Conservation (phyloP, 2,113 vertebrate species). For the Gymnogyps californianus region DNA sequence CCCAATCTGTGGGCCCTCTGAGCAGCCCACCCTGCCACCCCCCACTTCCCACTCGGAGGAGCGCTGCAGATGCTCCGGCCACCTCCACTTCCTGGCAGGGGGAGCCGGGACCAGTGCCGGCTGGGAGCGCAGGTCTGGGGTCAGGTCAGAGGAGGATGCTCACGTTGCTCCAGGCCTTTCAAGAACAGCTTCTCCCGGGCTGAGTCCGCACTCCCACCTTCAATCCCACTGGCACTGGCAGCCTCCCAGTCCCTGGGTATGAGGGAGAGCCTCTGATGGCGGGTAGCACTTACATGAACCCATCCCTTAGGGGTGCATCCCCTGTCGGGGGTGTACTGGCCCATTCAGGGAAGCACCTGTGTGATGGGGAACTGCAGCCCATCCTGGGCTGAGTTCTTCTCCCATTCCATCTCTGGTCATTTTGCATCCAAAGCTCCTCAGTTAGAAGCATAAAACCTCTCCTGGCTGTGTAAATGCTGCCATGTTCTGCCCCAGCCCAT, state of each 20-base stretch:
- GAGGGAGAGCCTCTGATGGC: not conserved
- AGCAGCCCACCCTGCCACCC: not conserved
- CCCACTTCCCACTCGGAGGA: not conserved
- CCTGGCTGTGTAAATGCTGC: not conserved
- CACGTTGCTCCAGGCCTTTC: not conserved
- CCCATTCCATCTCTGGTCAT: not conserved
- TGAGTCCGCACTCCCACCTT: not conserved
- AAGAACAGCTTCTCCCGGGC: conserved; percentile 11
- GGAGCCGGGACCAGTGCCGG: accelerated
- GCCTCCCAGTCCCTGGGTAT: not conserved
- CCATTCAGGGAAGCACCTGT: not conserved
- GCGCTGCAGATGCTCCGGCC: accelerated
- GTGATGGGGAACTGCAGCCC: not conserved
- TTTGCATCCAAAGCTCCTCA: not conserved
- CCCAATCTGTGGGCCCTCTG: not conserved
- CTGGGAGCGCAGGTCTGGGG: not conserved
- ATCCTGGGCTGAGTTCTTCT: not conserved
- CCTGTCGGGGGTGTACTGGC: accelerated
- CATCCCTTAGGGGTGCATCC: not conserved
- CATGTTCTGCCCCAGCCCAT: not conserved
- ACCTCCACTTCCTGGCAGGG: accelerated
- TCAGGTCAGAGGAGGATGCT: not conserved
- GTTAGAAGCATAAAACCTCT: not conserved
- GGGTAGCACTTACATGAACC: not conserved
- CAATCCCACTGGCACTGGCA: not conserved